A percentile compares a stretch with the other conserved stretches of the same genome.
These are phyloP conservation scores for Puntigrus tetrazona DNA, from an alignment of 2,113 vertebrate genomes.

Conservation along the genomic window DNA sequence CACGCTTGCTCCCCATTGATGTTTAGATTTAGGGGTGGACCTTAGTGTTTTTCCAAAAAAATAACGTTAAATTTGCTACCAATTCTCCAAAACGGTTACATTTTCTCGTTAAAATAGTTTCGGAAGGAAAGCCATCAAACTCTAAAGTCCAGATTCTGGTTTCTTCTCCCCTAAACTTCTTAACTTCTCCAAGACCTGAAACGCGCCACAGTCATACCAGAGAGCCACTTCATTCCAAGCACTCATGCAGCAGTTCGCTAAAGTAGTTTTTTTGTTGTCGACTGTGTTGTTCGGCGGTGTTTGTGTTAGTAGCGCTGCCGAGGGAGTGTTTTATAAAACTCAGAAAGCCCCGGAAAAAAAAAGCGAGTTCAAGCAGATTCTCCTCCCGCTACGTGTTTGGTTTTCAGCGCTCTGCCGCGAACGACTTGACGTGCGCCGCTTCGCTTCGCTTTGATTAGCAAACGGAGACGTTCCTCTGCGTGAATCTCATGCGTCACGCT, in stretches of 20 bases:
- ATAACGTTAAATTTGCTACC: background rate
- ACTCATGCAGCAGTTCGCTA: constrained; percentile 2
- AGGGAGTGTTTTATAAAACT: constrained; percentile 11
- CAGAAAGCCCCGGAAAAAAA: background rate
- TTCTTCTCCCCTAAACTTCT: background rate
- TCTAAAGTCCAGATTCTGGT: background rate
- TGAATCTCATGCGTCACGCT: constrained; percentile 32
- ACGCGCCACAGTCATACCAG: background rate
- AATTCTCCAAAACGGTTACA: background rate
- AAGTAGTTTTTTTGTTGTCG: constrained; percentile 22
- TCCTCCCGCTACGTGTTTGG: background rate
- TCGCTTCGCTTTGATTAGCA: constrained; percentile 42
- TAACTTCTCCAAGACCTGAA: background rate
- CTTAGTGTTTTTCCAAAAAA: too few relatives aligned
- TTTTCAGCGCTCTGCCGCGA: background rate
- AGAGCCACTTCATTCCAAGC: background rate
- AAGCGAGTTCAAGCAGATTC: background rate
- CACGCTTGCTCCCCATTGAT: background rate
- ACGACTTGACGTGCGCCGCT: constrained; percentile 13
- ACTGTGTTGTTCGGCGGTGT: constrained; percentile 16
- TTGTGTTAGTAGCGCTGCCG: background rate
- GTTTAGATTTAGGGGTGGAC: background rate
- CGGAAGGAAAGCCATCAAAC: background rate
- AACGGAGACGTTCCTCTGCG: constrained; percentile 20
- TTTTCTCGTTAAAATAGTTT: background rate